phyloP scores from a whole-genome alignment of 2,113 vertebrate species.

The Artemisiospiza belli region DNA sequence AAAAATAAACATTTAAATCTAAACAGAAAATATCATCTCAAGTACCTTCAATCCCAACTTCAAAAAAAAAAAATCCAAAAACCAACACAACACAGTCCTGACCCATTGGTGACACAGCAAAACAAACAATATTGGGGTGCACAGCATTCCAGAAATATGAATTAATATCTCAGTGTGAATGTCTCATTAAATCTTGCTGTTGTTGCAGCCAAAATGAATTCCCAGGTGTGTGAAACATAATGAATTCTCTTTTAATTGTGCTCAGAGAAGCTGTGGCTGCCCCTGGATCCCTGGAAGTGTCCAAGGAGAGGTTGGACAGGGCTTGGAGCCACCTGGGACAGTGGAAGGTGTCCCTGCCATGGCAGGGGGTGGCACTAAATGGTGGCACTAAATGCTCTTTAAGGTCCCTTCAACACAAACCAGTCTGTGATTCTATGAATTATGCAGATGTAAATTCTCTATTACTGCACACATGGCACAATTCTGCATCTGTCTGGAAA shows the following conservation, averaged over 20 bases:
- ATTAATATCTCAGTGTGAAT: neutral
- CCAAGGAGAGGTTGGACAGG: neutral
- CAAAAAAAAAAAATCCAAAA: neutral
- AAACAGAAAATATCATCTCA: neutral
- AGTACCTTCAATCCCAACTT: neutral
- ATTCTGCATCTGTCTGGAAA: neutral
- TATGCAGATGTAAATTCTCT: neutral
- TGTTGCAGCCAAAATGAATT: neutral
- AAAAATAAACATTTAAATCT: neutral
- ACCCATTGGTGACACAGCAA: neutral
- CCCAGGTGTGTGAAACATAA: neutral
- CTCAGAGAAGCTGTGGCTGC: neutral
- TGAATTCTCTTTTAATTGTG: neutral
- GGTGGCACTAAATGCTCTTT: neutral
- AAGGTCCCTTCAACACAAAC: neutral
- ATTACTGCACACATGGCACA: fast-evolving
- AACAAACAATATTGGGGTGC: neutral
- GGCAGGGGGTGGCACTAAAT: neutral
- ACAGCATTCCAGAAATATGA: neutral
- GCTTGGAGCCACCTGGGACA: neutral
- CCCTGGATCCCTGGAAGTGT: neutral
- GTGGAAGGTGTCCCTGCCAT: neutral
- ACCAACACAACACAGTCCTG: neutral
- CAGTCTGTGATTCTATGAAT: neutral
- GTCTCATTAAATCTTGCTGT: neutral